Evolutionary conservation across 2,888 invertebrate genomes (phyloP).

Genomic region (Prosapia bicincta): DNA sequence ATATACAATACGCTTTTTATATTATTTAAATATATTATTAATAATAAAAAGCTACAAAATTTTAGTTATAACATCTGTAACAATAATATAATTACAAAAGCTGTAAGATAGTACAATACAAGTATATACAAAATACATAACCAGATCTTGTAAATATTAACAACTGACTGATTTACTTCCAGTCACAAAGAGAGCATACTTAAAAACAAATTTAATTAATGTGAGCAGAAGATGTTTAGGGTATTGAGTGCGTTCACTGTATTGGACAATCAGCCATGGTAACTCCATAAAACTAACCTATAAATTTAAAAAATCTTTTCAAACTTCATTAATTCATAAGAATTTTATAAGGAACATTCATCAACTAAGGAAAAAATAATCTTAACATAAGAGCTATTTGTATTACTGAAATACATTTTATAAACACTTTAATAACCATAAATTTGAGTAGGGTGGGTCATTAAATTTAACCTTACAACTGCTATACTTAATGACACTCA

Average conservation of each 20-base stretch:
- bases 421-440: too few relatives aligned
- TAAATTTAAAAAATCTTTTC: background rate
- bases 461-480: too few relatives aligned
- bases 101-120: conserved; percentile 23
- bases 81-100: conserved; percentile 26
- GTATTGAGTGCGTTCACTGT: background rate
- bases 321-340: background rate
- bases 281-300: background rate
- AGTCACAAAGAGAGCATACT: background rate
- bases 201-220: background rate
- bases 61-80: conserved; percentile 12
- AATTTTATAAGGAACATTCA: background rate
- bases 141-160: background rate
- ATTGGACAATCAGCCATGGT: background rate
- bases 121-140: background rate
- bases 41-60: background rate
- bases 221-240: background rate
- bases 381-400: too few relatives aligned
- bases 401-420: too few relatives aligned
- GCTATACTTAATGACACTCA: too few relatives aligned
- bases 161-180: background rate
- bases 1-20: background rate
- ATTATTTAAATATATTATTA: background rate
- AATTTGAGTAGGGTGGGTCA: too few relatives aligned
- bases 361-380: background rate